Conservation (phyloP, 2,113 vertebrate genomes). For the Dasyprocta punctata region DNA sequence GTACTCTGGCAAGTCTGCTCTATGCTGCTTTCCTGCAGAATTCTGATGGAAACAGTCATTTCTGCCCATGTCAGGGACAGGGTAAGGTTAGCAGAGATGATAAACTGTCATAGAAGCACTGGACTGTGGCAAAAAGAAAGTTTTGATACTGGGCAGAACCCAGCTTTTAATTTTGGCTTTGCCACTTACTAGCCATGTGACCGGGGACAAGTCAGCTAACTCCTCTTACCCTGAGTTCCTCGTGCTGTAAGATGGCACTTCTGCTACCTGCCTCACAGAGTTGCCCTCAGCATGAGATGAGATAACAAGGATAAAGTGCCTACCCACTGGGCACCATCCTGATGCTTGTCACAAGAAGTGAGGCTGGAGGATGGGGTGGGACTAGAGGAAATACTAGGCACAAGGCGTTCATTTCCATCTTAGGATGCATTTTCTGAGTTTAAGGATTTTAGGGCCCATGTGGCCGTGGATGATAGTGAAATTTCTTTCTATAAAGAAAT, state of each 20-base stretch:
- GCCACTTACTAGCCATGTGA: background rate
- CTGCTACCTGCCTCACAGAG: background rate
- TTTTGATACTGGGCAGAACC: background rate
- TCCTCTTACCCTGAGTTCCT: background rate
- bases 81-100: no score
- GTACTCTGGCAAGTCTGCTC: background rate
- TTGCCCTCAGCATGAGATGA: background rate
- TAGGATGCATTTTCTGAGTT: conserved; percentile 1
- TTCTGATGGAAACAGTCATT: background rate
- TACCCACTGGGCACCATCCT: background rate
- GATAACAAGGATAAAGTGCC: background rate
- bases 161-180: conserved; percentile 1
- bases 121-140: background rate
- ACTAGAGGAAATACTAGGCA: background rate
- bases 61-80: background rate
- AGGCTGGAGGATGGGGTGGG: background rate
- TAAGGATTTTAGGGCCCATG: background rate
- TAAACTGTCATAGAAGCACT: background rate
- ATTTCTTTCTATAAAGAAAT: background rate
- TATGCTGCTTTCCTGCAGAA: background rate
- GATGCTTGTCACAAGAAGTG: background rate
- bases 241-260: background rate
- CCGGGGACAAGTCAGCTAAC: background rate
- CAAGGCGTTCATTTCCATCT: background rate
- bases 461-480: background rate